These are phyloP conservation scores for Epizoanthus ramosus DNA, from an alignment of 92 coral and sea anemone species.

Conservation along the genomic window DNA sequence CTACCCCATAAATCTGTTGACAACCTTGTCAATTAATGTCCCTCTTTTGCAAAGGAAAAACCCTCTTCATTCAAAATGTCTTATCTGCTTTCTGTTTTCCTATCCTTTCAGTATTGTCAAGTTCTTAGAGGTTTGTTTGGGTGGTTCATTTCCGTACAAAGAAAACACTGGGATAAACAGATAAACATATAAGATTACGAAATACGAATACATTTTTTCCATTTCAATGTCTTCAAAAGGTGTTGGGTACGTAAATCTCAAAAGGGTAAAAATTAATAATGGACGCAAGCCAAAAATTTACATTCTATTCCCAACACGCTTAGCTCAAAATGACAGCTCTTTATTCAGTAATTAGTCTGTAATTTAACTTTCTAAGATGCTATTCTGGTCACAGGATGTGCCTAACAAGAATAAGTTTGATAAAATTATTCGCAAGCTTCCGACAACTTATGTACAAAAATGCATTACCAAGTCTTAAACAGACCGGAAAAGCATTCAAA, in stretches of 20 bases:
- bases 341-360: too few species aligned
- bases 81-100: slow-evolving; percentile 32
- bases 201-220: too few species aligned
- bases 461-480: not conserved
- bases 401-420: slow-evolving; percentile 19
- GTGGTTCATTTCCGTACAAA: not conserved
- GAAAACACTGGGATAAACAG: not conserved
- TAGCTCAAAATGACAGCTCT: too few species aligned
- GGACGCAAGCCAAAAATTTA: slow-evolving; percentile 6
- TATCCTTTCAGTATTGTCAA: not conserved
- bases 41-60: slow-evolving; percentile 18
- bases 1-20: slow-evolving; percentile 27
- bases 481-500: slow-evolving; percentile 41
- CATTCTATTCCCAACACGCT: not conserved
- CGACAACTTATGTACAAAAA: slow-evolving; percentile 26
- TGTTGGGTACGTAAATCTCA: too few species aligned
- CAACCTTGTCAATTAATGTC: slow-evolving; percentile 24
- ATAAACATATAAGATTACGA: not conserved
- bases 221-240: not conserved
- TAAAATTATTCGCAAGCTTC: slow-evolving; percentile 15
- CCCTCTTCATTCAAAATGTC: slow-evolving; percentile 34
- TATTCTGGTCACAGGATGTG: not conserved
- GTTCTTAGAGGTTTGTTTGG: not conserved
- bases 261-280: not conserved
- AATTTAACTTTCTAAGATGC: not conserved